A percentile compares a stretch with the other conserved stretches of the same genome.
These are phyloP conservation scores for Drosophila falleni DNA, from an alignment of 2,888 invertebrate genomes.

Conservation along the genomic window DNA sequence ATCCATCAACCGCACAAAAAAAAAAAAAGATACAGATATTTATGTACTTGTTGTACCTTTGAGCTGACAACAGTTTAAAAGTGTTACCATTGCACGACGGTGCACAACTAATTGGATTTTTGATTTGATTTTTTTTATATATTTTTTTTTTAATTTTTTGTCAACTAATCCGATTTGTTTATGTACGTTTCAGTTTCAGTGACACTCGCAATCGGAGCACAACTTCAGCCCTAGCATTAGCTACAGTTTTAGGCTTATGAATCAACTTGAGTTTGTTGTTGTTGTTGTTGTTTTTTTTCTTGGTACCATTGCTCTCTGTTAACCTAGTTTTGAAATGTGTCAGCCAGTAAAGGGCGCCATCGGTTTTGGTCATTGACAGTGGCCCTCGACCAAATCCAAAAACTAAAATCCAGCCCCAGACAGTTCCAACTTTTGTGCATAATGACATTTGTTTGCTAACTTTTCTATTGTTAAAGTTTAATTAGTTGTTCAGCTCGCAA, in stretches of 20 bases:
- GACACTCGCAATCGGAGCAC: conserved; percentile 48
- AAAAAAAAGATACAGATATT: conserved; percentile 27
- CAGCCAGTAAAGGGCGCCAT: conserved; percentile 50
- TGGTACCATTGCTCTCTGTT: conserved; percentile 57
- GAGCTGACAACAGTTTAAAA: conserved; percentile 65
- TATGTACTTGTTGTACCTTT: conserved; percentile 34
- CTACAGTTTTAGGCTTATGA: conserved; percentile 78
- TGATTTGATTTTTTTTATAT: conserved; percentile 6
- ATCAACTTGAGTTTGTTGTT: conserved; percentile 54
- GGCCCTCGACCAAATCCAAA: conserved; percentile 17
- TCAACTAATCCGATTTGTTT: conserved; percentile 82
- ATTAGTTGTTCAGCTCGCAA: conserved; percentile 69
- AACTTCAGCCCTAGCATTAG: conserved; percentile 52
- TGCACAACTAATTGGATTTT: conserved; percentile 81
- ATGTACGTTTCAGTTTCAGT: conserved; percentile 57
- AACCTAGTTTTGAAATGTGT: conserved; percentile 76
- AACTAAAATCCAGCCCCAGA: conserved; percentile 39
- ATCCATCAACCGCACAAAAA: conserved; percentile 63
- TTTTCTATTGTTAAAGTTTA: conserved; percentile 77
- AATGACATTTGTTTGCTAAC: conserved; percentile 76
- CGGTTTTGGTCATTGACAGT: conserved; percentile 34
- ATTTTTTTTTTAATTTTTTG: conserved; percentile 33
- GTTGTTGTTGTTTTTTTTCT: too few species aligned
- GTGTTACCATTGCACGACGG: conserved; percentile 63
- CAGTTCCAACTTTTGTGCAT: conserved; percentile 42